A percentile compares a stretch with the other conserved stretches of the same genome.
These are phyloP conservation scores for Eulemur coronatus DNA, from an alignment of 2,797 vertebrate species.

Conservation along the genomic window DNA sequence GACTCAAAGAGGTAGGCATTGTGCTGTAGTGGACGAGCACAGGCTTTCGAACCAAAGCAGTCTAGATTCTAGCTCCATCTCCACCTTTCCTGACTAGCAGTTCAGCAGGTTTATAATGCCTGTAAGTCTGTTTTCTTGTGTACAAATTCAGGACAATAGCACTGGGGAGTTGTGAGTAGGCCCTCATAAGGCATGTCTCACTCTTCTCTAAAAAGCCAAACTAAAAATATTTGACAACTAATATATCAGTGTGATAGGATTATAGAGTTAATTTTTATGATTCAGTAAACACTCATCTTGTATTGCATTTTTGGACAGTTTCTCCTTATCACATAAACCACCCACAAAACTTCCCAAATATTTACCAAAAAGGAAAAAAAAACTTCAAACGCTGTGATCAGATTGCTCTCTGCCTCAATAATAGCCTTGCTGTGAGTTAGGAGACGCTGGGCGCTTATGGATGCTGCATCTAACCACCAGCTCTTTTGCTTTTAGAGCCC, in stretches of 20 bases:
- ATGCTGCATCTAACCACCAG: constrained; percentile 57
- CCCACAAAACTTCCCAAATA: not conserved
- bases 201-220: not conserved
- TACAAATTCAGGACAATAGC: not conserved
- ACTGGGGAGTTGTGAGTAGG: not conserved
- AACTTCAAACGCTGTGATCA: not conserved
- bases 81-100: not conserved
- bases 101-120: not conserved
- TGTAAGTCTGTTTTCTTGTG: not conserved
- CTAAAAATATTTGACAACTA: not conserved
- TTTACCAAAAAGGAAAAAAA: not conserved
- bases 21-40: not conserved
- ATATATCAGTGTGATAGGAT: not conserved
- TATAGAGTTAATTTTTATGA: not conserved
- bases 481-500: constrained; percentile 76
- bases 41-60: not conserved
- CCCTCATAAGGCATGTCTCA: not conserved
- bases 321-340: not conserved
- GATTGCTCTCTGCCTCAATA: constrained; percentile 3
- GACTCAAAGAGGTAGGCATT: not conserved
- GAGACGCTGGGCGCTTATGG: constrained; percentile 22
- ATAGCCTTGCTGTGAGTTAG: constrained; percentile 21
- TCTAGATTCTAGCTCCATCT: not conserved
- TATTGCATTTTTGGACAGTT: constrained; percentile 44
- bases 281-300: not conserved